Conservation (phyloP, 2,113 vertebrate species). For the Tyrannus savana region DNA sequence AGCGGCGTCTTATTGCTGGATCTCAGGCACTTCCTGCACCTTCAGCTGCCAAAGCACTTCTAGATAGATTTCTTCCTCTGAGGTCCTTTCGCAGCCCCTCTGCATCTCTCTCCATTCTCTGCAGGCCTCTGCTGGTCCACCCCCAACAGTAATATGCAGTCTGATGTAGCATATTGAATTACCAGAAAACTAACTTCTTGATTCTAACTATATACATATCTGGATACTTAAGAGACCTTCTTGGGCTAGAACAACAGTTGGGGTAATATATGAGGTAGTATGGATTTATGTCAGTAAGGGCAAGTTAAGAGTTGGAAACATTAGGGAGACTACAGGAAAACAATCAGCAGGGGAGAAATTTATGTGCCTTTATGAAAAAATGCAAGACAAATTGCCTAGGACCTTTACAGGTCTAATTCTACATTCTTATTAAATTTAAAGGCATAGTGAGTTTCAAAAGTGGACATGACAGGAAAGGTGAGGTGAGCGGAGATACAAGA, state of each 20-base stretch:
- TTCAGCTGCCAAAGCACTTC: no score
- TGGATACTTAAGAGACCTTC: not conserved
- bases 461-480: slow-evolving; percentile 7
- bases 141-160: not conserved
- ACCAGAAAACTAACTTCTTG: not conserved
- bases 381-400: not conserved
- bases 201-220: not conserved
- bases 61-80: no score
- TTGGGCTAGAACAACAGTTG: not conserved
- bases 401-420: not conserved
- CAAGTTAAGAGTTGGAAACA: not conserved
- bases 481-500: not conserved
- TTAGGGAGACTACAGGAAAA: not conserved
- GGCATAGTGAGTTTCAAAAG: not conserved
- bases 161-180: not conserved
- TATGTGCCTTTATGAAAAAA: not conserved
- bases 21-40: no score
- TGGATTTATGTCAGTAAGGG: not conserved
- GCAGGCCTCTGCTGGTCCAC: no score
- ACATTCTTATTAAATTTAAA: slow-evolving; percentile 6
- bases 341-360: not conserved
- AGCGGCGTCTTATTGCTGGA: no score
- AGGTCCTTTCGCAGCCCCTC: no score
- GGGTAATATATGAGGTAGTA: not conserved
- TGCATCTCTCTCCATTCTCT: no score